phyloP scores from a whole-genome alignment of 2,113 vertebrate genomes.

The Calyptommatus sinebrachiatus region DNA sequence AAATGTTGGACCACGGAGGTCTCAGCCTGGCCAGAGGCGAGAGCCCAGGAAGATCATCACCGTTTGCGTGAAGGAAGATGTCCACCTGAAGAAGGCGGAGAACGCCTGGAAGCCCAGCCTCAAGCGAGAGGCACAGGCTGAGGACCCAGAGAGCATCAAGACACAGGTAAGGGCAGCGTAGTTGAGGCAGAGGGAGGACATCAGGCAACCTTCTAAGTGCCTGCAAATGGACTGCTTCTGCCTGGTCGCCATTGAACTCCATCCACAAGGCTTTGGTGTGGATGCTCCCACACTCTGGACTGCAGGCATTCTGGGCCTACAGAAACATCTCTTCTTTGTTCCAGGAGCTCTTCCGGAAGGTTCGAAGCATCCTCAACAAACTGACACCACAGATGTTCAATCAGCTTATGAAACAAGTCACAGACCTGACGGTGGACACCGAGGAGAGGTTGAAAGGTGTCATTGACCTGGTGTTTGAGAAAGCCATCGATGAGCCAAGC shows the following conservation, averaged over 20 bases:
- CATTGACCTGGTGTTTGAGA: slow-evolving; percentile 98
- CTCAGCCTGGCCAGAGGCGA: slow-evolving; percentile 79
- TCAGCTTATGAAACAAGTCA: slow-evolving; percentile 97
- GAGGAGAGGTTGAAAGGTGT: slow-evolving; percentile 96
- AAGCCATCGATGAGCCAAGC: slow-evolving; percentile 94
- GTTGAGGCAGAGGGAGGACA: background rate
- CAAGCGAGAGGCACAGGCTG: slow-evolving; percentile 78
- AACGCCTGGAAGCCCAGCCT: slow-evolving; percentile 93
- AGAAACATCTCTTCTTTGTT: background rate
- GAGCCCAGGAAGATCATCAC: slow-evolving; percentile 95
- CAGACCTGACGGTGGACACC: slow-evolving; percentile 93
- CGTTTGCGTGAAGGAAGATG: slow-evolving; percentile 86
- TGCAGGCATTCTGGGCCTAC: no score
- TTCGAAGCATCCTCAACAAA: slow-evolving; percentile 97
- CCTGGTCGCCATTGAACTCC: accelerated
- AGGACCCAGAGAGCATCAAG: slow-evolving; percentile 80
- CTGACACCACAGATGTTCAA: slow-evolving; percentile 97
- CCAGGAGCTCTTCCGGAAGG: slow-evolving; percentile 94
- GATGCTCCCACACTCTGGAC: no score
- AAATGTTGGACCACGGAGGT: slow-evolving; percentile 79
- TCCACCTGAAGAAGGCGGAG: slow-evolving; percentile 91
- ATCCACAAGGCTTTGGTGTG: no score
- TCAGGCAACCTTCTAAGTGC: slow-evolving; percentile 33
- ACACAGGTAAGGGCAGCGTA: slow-evolving; percentile 79
- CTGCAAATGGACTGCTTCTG: background rate